Conservation (phyloP, 2,888 invertebrate genomes). For the Conops quadrifasciatus region DNA sequence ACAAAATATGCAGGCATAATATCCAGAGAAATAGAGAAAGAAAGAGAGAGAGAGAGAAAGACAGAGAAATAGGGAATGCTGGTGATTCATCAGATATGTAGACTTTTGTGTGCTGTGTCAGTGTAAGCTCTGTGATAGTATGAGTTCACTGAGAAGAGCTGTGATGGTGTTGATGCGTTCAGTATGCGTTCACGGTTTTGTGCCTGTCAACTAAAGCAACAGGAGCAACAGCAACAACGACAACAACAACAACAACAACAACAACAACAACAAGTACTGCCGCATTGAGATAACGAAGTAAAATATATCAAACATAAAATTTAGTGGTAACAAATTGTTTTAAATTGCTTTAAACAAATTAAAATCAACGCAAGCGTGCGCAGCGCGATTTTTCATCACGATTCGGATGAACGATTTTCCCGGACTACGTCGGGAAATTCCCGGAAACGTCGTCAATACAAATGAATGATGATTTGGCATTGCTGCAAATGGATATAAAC, state of each 20-base stretch:
- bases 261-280: background rate
- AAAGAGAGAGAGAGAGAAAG: too few relatives aligned
- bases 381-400: too few relatives aligned
- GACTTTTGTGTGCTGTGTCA: too few relatives aligned
- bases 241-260: constrained; percentile 10
- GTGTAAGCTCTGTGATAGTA: too few relatives aligned
- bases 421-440: background rate
- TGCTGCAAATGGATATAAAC: background rate
- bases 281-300: too few relatives aligned
- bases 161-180: too few relatives aligned
- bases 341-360: constrained; percentile 16
- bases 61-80: too few relatives aligned
- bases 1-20: too few relatives aligned
- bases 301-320: too few relatives aligned
- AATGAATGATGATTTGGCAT: constrained; percentile 12
- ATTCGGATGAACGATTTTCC: constrained; percentile 5
- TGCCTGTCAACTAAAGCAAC: background rate
- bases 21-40: too few relatives aligned
- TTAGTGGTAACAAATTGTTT: constrained; percentile 2
- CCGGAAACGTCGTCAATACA: constrained; percentile 11
- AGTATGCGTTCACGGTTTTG: background rate
- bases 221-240: background rate
- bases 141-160: too few relatives aligned
- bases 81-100: too few relatives aligned
- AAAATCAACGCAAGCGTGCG: background rate